These are phyloP conservation scores for Microcebus griseorufus DNA, from an alignment of 2,113 vertebrate genomes.

Conservation along the genomic window DNA sequence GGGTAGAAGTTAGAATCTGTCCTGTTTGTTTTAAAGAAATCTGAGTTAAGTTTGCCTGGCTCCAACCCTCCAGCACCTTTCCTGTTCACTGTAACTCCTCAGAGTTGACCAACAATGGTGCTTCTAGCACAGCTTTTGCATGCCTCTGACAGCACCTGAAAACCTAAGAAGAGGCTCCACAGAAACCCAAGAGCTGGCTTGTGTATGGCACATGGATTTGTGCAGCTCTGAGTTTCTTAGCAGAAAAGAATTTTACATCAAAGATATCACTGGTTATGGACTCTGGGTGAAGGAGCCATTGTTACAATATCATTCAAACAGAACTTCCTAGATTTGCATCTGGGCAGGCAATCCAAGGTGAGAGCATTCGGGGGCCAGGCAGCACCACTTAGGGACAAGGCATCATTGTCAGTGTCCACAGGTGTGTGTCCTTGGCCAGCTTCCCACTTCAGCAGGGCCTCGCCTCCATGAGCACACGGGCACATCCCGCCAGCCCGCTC, in stretches of 20 bases:
- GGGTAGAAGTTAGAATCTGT: background rate
- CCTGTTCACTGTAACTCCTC: background rate
- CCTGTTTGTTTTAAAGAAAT: background rate
- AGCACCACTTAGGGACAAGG: background rate
- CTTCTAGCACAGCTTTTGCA: background rate
- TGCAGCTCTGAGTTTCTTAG: background rate
- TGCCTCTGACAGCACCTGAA: background rate
- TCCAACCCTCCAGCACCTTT: background rate
- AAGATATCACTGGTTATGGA: background rate
- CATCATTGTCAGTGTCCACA: background rate
- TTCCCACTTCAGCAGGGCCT: background rate
- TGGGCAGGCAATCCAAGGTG: background rate
- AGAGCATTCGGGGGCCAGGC: background rate
- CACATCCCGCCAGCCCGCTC: background rate
- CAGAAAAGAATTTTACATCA: background rate
- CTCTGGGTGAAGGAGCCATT: background rate
- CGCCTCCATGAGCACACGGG: background rate
- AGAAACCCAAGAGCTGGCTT: background rate
- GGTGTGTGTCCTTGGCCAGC: background rate
- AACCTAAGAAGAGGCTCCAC: background rate
- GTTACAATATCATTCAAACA: background rate
- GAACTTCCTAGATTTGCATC: background rate
- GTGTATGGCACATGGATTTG: background rate
- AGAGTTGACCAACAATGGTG: accelerated
- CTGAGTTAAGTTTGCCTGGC: background rate